Conservation (phyloP, 2,888 invertebrate genomes). For the Apotomis betuletana region DNA sequence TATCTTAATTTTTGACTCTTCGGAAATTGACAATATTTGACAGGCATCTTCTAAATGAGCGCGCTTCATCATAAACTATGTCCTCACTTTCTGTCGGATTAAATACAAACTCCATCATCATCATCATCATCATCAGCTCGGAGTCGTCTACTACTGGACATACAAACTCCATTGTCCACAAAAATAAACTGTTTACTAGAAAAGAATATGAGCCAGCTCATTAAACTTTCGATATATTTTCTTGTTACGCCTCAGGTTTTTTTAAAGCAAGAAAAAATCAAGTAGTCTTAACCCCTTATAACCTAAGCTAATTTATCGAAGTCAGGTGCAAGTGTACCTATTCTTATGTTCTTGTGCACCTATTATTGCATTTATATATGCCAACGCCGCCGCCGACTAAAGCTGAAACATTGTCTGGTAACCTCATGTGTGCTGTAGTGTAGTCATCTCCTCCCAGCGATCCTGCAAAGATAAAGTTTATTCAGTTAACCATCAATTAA, state of each 20-base stretch:
- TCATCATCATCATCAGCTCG: too few species aligned
- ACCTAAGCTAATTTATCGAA: conserved; percentile 2
- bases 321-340: background rate
- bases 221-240: background rate
- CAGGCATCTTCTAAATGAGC: too few species aligned
- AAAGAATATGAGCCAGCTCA: background rate
- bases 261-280: background rate
- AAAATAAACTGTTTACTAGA: background rate
- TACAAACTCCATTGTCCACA: too few species aligned
- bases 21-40: too few species aligned
- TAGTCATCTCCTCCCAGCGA: background rate
- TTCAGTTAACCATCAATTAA: too few species aligned
- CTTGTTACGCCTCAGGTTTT: background rate
- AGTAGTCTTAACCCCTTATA: background rate
- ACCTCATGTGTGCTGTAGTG: background rate
- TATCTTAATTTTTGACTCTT: too few species aligned
- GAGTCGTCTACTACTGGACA: too few species aligned
- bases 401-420: background rate
- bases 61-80: too few species aligned
- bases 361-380: background rate
- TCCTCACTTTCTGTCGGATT: too few species aligned
- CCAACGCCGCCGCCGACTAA: conserved; percentile 1
- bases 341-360: background rate
- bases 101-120: too few species aligned
- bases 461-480: conserved; percentile 6